Percentiles rank a stretch among this genome's conserved stretches.
phyloP scores from a whole-genome alignment of 2,113 vertebrate genomes.

The Emydocephalus ijimae region DNA sequence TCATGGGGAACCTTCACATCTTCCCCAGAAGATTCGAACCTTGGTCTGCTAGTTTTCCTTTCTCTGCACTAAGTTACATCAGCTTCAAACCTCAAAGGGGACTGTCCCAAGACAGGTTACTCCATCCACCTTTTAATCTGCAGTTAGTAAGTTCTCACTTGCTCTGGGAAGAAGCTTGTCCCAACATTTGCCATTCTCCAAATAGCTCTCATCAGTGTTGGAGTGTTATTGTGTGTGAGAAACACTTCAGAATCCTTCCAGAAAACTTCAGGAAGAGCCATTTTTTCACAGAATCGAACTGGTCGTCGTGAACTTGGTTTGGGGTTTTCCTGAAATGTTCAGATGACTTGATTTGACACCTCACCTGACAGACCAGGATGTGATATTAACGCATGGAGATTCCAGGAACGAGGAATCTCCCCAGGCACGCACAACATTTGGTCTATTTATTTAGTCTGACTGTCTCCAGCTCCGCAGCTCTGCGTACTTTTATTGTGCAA shows the following conservation, averaged over 20 bases:
- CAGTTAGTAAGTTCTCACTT: not conserved
- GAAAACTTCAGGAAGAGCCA: not conserved
- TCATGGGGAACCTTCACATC: not conserved
- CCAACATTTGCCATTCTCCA: not conserved
- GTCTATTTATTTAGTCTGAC: not conserved
- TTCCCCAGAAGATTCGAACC: not conserved
- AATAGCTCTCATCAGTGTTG: not conserved
- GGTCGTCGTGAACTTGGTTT: not conserved
- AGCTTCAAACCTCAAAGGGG: not conserved
- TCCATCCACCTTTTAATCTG: not conserved
- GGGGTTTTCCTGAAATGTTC: not conserved
- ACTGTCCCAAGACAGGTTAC: not conserved
- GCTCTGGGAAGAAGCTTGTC: not conserved
- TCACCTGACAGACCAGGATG: not conserved
- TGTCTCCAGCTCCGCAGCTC: not conserved
- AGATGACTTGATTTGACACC: not conserved
- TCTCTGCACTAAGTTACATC: not conserved
- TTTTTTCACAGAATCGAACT: not conserved
- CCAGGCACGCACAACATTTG: not conserved
- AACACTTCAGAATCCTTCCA: not conserved
- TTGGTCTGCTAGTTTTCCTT: not conserved
- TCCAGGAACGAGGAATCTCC: not conserved
- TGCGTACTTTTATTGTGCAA: not conserved
- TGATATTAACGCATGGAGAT: not conserved
- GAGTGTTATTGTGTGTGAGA: not conserved